Percentiles rank a stretch among this genome's conserved stretches.
These are phyloP conservation scores for Nestor notabilis DNA, from an alignment of 2,113 vertebrate species.

Conservation along the genomic window DNA sequence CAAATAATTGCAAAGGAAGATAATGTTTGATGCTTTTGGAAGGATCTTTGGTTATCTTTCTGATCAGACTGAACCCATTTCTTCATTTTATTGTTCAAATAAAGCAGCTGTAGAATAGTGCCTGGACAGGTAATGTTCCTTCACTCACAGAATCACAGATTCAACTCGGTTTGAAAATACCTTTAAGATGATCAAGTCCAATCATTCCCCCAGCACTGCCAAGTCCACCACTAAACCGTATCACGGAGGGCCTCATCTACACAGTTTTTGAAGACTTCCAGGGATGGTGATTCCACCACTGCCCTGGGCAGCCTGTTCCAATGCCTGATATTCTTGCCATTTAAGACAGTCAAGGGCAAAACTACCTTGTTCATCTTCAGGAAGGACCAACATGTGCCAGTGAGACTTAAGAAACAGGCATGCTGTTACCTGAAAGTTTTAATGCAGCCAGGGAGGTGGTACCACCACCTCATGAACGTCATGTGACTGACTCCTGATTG, in stretches of 20 bases:
- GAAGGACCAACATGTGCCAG: not conserved
- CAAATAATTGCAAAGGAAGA: not conserved
- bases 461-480: not conserved
- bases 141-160: accelerated
- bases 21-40: not conserved
- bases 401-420: not conserved
- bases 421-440: not conserved
- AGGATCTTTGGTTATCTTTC: not conserved
- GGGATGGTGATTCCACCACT: not conserved
- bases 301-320: not conserved
- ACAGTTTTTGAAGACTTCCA: not conserved
- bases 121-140: not conserved
- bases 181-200: not conserved
- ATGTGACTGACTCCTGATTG: not conserved
- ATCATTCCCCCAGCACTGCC: not conserved
- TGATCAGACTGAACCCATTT: not conserved
- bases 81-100: not conserved
- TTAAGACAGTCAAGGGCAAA: not conserved
- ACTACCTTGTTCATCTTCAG: not conserved
- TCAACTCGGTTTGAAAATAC: not conserved
- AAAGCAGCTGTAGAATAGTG: not conserved
- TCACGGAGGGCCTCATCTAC: not conserved
- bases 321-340: not conserved
- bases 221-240: not conserved
- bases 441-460: not conserved